Conservation (phyloP, 1,140 invertebrate species). For the Diploscapter pachys region DNA sequence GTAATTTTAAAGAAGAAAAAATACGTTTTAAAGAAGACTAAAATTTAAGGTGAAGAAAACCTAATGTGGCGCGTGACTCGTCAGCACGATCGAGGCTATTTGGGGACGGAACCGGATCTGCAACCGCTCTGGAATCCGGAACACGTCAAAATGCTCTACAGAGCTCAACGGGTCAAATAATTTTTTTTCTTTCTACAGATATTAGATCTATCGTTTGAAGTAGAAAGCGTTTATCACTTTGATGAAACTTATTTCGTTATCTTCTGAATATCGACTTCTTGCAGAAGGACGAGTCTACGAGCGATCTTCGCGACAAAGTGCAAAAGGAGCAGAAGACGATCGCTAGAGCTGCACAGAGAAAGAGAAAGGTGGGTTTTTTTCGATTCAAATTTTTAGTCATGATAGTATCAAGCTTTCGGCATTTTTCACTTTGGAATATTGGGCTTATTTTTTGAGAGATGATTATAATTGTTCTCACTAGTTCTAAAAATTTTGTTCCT, state of each 20-base stretch:
- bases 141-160: slow-evolving; percentile 38
- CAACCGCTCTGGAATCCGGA: slow-evolving; percentile 45
- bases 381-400: too few relatives aligned
- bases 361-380: slow-evolving; percentile 20
- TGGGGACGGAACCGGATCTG: slow-evolving; percentile 31
- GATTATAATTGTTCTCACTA: neutral
- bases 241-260: neutral
- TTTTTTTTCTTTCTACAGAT: neutral
- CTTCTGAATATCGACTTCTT: slow-evolving; percentile 19
- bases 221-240: neutral
- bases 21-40: too few relatives aligned
- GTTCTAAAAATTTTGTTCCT: neutral
- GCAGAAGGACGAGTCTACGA: slow-evolving; percentile 39
- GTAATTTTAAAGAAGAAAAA: neutral
- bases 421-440: too few relatives aligned
- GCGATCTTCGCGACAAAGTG: slow-evolving; percentile 36
- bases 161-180: slow-evolving; percentile 30
- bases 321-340: slow-evolving; percentile 47
- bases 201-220: neutral
- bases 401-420: too few relatives aligned
- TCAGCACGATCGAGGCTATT: too few relatives aligned
- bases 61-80: too few relatives aligned
- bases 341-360: slow-evolving; percentile 33
- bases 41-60: too few relatives aligned
- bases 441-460: neutral